These are phyloP conservation scores for Ceratina calcarata DNA, from an alignment of 1,140 invertebrate genomes.

Conservation along the genomic window DNA sequence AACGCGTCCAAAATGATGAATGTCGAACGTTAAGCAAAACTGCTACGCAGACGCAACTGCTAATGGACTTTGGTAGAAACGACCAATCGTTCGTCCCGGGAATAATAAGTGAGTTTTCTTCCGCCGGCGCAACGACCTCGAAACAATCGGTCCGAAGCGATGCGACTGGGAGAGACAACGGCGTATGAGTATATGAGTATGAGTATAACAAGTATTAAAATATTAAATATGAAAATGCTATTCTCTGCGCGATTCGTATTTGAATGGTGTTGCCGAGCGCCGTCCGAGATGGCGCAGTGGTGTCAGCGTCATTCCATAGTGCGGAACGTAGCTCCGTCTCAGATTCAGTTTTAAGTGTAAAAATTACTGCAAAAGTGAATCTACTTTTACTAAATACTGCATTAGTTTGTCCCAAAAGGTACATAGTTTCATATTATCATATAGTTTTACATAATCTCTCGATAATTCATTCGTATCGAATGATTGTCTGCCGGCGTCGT, in stretches of 20 bases:
- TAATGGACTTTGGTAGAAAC: background rate
- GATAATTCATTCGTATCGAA: background rate
- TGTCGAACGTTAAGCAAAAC: conserved; percentile 33
- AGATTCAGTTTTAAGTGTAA: background rate
- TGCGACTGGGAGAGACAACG: no score
- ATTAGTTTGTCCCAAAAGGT: background rate
- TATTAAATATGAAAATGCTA: no score
- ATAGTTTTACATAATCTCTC: background rate
- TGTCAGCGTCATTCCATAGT: no score
- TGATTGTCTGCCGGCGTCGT: background rate
- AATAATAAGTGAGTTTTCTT: background rate
- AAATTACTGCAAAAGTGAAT: background rate
- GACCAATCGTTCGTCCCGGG: background rate
- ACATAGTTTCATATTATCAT: background rate
- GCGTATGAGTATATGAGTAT: no score
- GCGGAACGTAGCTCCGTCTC: background rate
- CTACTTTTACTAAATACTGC: background rate
- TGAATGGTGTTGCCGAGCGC: no score
- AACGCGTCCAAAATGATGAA: conserved; percentile 48
- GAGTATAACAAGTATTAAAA: no score
- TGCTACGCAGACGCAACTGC: background rate
- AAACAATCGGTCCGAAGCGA: background rate
- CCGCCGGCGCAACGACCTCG: no score
- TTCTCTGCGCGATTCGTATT: no score
- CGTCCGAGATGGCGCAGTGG: no score